These are phyloP conservation scores for Pavo muticus DNA, from an alignment of 2,113 vertebrate genomes.

Conservation along the genomic window DNA sequence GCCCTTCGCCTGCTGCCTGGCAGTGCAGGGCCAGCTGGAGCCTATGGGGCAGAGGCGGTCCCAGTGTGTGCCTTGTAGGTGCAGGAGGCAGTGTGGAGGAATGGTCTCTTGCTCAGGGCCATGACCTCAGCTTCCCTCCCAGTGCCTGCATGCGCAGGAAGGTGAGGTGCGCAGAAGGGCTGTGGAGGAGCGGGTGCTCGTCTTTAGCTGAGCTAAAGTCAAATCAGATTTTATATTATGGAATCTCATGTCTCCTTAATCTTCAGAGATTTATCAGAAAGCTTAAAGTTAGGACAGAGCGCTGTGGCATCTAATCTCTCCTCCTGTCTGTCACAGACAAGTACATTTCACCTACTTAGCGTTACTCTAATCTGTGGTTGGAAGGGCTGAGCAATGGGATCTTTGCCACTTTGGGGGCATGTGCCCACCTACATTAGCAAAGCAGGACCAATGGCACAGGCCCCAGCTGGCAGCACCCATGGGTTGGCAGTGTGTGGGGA, in stretches of 20 bases:
- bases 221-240: constrained; percentile 33
- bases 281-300: not conserved
- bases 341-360: not conserved
- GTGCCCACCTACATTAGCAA: not conserved
- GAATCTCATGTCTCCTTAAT: constrained; percentile 36
- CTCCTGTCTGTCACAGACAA: not conserved
- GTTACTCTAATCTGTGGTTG: not conserved
- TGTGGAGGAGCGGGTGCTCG: not conserved
- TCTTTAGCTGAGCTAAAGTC: not conserved
- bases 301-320: not conserved
- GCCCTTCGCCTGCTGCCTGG: not conserved
- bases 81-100: rapidly evolving
- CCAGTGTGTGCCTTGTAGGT: not conserved
- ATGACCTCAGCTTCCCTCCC: not conserved
- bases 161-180: not conserved
- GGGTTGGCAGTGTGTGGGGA: not conserved
- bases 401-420: not conserved
- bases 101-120: not conserved
- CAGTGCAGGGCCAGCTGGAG: rapidly evolving
- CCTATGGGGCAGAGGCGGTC: not conserved
- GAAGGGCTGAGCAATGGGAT: not conserved
- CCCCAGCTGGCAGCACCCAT: not conserved
- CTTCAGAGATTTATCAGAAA: constrained; percentile 39
- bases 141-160: not conserved
- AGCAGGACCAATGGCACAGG: rapidly evolving